phyloP scores from a whole-genome alignment of 2,113 vertebrate genomes.

The Ochotona curzoniae region DNA sequence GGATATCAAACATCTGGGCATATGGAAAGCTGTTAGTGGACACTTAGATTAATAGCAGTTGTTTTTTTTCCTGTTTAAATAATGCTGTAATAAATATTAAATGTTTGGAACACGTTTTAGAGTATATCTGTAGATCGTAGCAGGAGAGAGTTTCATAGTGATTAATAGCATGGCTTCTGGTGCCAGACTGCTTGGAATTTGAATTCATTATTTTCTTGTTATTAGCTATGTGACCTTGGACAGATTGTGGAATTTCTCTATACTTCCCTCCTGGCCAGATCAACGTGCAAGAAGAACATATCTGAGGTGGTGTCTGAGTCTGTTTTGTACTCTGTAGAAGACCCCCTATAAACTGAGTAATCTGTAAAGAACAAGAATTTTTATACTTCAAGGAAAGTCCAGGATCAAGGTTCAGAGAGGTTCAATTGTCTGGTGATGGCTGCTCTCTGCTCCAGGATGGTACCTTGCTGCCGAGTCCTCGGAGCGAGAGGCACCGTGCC shows the following conservation, averaged over 20 bases:
- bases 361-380: not conserved
- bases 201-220: conserved; percentile 21
- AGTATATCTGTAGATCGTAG: not conserved
- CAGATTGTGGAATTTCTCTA: not conserved
- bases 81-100: not conserved
- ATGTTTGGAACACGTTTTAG: not conserved
- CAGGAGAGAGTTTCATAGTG: not conserved
- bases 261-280: not conserved
- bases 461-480: not conserved
- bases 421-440: not conserved
- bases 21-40: not conserved
- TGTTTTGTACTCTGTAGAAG: not conserved
- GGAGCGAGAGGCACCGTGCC: not conserved
- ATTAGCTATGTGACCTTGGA: not conserved
- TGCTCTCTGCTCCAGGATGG: not conserved
- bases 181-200: not conserved
- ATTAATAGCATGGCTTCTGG: not conserved
- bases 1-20: not conserved
- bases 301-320: not conserved
- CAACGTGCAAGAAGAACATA: not conserved
- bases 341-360: not conserved
- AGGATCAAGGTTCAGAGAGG: not conserved
- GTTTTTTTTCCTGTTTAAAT: not conserved
- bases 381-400: not conserved
- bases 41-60: not conserved